Percentiles rank a stretch among this genome's conserved stretches.
Evolutionary conservation across 2,797 vertebrate species (phyloP).

Genomic region (Morus bassanus): DNA sequence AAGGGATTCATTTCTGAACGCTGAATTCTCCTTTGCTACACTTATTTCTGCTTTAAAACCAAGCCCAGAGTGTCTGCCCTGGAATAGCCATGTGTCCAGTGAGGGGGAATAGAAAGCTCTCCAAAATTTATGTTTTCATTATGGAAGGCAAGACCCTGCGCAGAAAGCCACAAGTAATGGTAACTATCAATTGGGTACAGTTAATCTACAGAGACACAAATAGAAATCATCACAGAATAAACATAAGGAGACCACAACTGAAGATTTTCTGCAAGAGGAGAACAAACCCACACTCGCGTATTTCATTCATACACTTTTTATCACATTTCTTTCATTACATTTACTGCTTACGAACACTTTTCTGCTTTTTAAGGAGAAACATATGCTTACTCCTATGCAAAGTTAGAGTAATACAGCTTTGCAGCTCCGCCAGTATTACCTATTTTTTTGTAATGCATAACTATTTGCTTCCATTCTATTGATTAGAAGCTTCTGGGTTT

Average conservation of each 20-base stretch:
- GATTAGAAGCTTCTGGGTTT: not conserved
- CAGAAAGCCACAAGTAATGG: not conserved
- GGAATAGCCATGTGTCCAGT: not conserved
- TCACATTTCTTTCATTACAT: not conserved
- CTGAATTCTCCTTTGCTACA: not conserved
- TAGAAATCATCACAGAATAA: not conserved
- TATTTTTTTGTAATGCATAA: not conserved
- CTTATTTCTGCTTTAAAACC: not conserved
- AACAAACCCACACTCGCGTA: not conserved
- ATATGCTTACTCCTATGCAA: not conserved
- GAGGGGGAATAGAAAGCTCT: not conserved
- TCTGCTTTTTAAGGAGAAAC: not conserved
- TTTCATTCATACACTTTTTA: not conserved
- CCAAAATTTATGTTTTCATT: not conserved
- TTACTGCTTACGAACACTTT: not conserved
- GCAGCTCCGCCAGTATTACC: not conserved
- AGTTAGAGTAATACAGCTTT: not conserved
- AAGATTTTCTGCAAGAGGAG: not conserved
- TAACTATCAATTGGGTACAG: not conserved
- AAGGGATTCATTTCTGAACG: not conserved
- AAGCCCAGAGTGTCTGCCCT: not conserved
- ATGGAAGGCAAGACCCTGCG: not conserved
- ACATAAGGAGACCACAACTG: not conserved
- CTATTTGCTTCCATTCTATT: not conserved
- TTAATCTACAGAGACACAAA: not conserved